Evolutionary conservation across 2,888 invertebrate genomes (phyloP).

Genomic region (Lithophane semibrunnea): DNA sequence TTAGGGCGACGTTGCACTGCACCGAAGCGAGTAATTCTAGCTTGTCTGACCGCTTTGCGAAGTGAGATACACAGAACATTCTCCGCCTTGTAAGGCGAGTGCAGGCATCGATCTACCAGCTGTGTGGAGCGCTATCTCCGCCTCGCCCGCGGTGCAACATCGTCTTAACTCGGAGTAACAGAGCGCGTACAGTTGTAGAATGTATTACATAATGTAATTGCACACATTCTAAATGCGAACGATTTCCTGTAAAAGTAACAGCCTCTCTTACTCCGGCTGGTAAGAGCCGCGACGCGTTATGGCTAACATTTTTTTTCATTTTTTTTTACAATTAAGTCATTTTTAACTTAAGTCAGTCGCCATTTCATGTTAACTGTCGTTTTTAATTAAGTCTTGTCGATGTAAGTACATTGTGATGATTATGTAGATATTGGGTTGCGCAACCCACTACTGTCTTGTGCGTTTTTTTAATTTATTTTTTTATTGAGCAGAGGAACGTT

Average conservation of each 20-base stretch:
- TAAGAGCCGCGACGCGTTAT: constrained; percentile 69
- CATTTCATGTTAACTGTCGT: constrained; percentile 83
- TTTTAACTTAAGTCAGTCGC: constrained; percentile 86
- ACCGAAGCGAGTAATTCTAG: constrained; percentile 37
- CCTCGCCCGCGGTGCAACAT: constrained; percentile 48
- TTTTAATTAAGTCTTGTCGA: constrained; percentile 76
- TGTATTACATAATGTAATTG: constrained; percentile 66
- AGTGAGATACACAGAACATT: constrained; percentile 28
- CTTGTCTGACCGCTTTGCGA: constrained; percentile 26
- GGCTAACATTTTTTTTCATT: constrained; percentile 72
- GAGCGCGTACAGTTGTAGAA: constrained; percentile 69
- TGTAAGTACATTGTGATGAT: constrained; percentile 76
- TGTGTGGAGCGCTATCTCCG: constrained; percentile 32
- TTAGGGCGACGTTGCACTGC: constrained; percentile 47
- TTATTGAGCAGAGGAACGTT: constrained; percentile 67
- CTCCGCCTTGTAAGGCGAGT: constrained; percentile 23
- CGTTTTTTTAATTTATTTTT: constrained; percentile 67
- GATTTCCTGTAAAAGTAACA: constrained; percentile 67
- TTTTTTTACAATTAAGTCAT: constrained; percentile 80
- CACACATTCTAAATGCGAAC: constrained; percentile 66
- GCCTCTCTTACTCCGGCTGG: constrained; percentile 56
- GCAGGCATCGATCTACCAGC: constrained; percentile 33
- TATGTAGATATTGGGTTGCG: constrained; percentile 70
- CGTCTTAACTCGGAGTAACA: constrained; percentile 67
- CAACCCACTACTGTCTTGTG: constrained; percentile 68